Evolutionary conservation across 2,797 vertebrate genomes (phyloP).

Genomic region (Coranthus polyacanthus): DNA sequence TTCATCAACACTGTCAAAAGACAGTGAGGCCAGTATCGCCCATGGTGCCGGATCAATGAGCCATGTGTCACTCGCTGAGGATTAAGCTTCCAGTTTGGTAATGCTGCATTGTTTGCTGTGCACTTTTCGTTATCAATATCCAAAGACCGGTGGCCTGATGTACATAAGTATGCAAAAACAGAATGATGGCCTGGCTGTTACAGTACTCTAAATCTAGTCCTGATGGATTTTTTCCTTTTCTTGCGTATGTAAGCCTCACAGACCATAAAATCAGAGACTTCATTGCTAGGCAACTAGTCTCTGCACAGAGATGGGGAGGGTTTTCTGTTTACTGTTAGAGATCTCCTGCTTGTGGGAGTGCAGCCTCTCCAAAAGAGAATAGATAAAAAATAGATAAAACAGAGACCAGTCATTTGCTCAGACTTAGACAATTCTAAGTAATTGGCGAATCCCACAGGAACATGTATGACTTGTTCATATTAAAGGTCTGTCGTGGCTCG

Average conservation of each 20-base stretch:
- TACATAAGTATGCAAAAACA: slow-evolving; percentile 52
- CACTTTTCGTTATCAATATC: slow-evolving; percentile 44
- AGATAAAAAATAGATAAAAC: slow-evolving; percentile 68
- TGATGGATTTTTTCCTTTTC: slow-evolving; percentile 69
- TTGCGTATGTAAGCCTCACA: slow-evolving; percentile 79
- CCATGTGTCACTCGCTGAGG: slow-evolving; percentile 36
- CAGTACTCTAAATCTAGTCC: slow-evolving; percentile 76
- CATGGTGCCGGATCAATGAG: slow-evolving; percentile 53
- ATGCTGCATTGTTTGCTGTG: slow-evolving; percentile 41
- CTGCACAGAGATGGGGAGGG: slow-evolving; percentile 78
- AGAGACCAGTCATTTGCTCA: slow-evolving; percentile 60
- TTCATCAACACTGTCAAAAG: slow-evolving; percentile 59
- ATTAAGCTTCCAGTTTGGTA: slow-evolving; percentile 44
- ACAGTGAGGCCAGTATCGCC: slow-evolving; percentile 39
- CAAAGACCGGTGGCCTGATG: slow-evolving; percentile 40
- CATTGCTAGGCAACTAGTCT: slow-evolving; percentile 90
- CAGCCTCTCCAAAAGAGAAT: slow-evolving; percentile 73
- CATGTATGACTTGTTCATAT: slow-evolving; percentile 55
- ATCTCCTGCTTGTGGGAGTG: slow-evolving; percentile 79
- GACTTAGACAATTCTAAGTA: slow-evolving; percentile 60
- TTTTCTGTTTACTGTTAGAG: slow-evolving; percentile 77
- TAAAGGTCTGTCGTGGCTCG: slow-evolving; percentile 33
- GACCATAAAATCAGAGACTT: slow-evolving; percentile 86
- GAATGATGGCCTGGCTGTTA: slow-evolving; percentile 53
- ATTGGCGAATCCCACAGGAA: slow-evolving; percentile 53